Evolutionary conservation across 1,140 invertebrate species (phyloP).

Genomic region (Himalopsyche phryganea): DNA sequence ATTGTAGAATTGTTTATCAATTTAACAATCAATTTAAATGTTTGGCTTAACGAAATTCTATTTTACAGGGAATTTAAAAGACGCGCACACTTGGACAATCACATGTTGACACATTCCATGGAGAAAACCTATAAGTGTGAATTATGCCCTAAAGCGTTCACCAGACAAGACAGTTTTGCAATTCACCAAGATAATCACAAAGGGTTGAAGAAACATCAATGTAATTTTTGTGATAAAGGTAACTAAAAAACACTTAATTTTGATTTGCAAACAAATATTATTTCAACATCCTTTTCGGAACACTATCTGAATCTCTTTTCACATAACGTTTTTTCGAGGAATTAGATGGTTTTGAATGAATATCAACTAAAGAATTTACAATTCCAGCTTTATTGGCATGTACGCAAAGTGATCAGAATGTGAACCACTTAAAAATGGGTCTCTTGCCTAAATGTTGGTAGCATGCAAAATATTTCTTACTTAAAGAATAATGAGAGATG

Average conservation of each 20-base stretch:
- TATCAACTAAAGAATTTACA: too few species aligned
- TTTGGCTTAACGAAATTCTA: too few species aligned
- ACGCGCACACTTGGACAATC: conserved; percentile 49
- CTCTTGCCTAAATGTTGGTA: too few species aligned
- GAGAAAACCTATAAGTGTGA: conserved; percentile 42
- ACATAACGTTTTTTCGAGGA: too few species aligned
- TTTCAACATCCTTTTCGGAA: background rate
- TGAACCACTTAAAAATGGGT: too few species aligned
- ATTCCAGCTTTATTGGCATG: too few species aligned
- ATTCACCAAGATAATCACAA: conserved; percentile 48
- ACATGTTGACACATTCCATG: conserved; percentile 43
- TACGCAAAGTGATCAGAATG: too few species aligned
- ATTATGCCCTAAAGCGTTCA: conserved; percentile 40
- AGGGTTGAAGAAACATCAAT: conserved; percentile 55
- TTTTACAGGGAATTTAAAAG: conserved; percentile 43
- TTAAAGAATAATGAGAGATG: too few species aligned
- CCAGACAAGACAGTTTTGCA: conserved; percentile 39
- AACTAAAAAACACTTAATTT: conserved; percentile 6
- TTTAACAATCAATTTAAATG: too few species aligned
- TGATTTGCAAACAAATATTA: background rate
- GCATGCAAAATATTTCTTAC: too few species aligned
- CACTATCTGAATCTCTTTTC: too few species aligned
- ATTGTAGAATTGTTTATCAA: background rate
- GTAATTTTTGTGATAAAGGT: conserved; percentile 57
- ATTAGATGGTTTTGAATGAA: too few species aligned